A percentile compares a stretch with the other conserved stretches of the same genome.
These are phyloP conservation scores for Otocyon megalotis DNA, from an alignment of 2,113 vertebrate genomes.

Conservation along the genomic window DNA sequence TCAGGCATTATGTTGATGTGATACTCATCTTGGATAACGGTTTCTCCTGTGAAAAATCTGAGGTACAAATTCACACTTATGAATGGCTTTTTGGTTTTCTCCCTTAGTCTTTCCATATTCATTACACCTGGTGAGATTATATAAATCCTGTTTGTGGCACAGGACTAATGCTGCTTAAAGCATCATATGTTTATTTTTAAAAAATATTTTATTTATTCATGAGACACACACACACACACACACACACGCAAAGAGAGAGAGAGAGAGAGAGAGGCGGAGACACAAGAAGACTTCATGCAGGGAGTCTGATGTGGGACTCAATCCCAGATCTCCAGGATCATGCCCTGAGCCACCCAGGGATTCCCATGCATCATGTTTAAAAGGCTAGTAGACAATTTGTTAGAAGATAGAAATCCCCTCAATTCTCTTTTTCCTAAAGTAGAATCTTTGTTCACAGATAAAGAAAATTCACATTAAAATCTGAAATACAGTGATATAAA, in stretches of 20 bases:
- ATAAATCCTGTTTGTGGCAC: not conserved
- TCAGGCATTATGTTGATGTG: not conserved
- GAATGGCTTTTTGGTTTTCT: not conserved
- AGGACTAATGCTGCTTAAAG: not conserved
- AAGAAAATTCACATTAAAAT: slow-evolving; percentile 33
- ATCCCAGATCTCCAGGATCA: too few relatives aligned
- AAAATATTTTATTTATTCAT: too few relatives aligned
- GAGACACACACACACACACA: too few relatives aligned
- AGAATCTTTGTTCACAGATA: not conserved
- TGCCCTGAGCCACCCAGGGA: too few relatives aligned
- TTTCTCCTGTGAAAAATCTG: not conserved
- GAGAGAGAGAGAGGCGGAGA: too few relatives aligned
- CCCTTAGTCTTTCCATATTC: not conserved
- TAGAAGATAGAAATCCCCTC: not conserved
- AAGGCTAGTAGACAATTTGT: not conserved
- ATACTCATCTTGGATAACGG: not conserved
- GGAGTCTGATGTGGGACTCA: too few relatives aligned
- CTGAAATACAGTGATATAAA: not conserved
- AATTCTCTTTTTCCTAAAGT: not conserved
- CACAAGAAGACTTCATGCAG: too few relatives aligned
- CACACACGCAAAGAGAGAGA: too few relatives aligned
- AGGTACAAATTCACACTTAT: not conserved
- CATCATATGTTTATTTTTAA: not conserved
- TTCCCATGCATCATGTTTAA: not conserved
- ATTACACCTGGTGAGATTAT: not conserved